These are phyloP conservation scores for Drosophila yakuba DNA, from an alignment of 1,140 invertebrate species.

Conservation along the genomic window DNA sequence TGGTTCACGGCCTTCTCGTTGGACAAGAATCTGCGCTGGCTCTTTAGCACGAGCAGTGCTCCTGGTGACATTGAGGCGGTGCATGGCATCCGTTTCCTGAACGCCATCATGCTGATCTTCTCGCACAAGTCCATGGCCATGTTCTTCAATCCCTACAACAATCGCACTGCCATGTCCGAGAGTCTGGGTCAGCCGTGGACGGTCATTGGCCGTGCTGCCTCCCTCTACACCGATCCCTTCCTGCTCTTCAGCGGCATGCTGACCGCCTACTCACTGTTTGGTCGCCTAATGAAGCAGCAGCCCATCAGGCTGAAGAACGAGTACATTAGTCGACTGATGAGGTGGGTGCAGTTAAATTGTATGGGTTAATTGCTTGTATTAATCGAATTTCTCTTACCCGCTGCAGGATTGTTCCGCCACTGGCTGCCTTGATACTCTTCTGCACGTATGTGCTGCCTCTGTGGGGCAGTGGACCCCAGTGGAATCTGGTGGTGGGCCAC, in stretches of 20 bases:
- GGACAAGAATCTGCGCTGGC: conserved; percentile 86
- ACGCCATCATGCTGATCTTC: conserved; percentile 87
- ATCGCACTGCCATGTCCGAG: conserved; percentile 88
- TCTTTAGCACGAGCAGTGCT: conserved; percentile 86
- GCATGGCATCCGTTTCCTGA: conserved; percentile 88
- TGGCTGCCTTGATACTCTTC: conserved; percentile 88
- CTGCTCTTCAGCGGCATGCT: conserved; percentile 88
- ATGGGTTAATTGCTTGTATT: too few species aligned
- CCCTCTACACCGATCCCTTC: conserved; percentile 89
- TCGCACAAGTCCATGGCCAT: conserved; percentile 89
- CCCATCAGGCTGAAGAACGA: conserved; percentile 87
- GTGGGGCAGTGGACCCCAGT: conserved; percentile 88
- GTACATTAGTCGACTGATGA: conserved; percentile 87
- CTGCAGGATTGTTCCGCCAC: conserved; percentile 87
- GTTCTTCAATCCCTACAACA: conserved; percentile 88
- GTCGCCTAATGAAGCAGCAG: conserved; percentile 86
- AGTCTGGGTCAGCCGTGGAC: conserved; percentile 87
- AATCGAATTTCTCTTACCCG: too few species aligned
- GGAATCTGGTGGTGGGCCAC: conserved; percentile 88
- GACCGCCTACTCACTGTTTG: conserved; percentile 87
- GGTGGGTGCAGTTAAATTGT: conserved; percentile 72
- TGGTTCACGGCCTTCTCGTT: conserved; percentile 87
- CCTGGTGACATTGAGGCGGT: conserved; percentile 87
- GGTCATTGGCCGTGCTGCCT: conserved; percentile 87
- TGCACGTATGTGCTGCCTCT: conserved; percentile 88